Percentiles rank a stretch among this genome's conserved stretches.
Evolutionary conservation across 2,888 invertebrate genomes (phyloP).

Genomic region (Aphidoletes aphidimyza): DNA sequence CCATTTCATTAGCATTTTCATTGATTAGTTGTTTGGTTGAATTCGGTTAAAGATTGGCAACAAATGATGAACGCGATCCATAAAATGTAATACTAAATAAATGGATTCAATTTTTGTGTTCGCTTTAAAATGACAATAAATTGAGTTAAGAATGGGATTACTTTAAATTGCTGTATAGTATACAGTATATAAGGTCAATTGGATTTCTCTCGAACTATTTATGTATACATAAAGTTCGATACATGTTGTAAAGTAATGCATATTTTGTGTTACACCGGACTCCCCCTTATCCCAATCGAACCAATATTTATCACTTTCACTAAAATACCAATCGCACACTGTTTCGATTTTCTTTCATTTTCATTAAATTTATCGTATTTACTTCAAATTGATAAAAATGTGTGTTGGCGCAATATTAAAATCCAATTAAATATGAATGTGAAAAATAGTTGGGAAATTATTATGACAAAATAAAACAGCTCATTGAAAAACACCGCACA

Average conservation of each 20-base stretch:
- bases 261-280: no score
- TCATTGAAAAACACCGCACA: neutral
- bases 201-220: no score
- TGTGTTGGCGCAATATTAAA: conserved; percentile 14
- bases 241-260: no score
- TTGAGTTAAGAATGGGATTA: no score
- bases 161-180: no score
- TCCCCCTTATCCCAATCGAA: no score
- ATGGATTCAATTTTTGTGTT: no score
- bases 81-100: neutral
- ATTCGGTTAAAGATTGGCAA: neutral
- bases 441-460: neutral
- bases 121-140: no score
- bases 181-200: no score
- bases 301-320: neutral
- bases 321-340: neutral
- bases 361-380: conserved; percentile 44
- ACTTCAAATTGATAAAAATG: conserved; percentile 39
- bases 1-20: neutral
- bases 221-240: no score
- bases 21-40: neutral
- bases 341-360: no score
- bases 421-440: conserved; percentile 20
- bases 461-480: neutral
- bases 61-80: neutral